Evolutionary conservation across 2,888 invertebrate species (phyloP), one percentile per base, ranked within the genome.

Genomic region (Furcula furcula): DNA sequence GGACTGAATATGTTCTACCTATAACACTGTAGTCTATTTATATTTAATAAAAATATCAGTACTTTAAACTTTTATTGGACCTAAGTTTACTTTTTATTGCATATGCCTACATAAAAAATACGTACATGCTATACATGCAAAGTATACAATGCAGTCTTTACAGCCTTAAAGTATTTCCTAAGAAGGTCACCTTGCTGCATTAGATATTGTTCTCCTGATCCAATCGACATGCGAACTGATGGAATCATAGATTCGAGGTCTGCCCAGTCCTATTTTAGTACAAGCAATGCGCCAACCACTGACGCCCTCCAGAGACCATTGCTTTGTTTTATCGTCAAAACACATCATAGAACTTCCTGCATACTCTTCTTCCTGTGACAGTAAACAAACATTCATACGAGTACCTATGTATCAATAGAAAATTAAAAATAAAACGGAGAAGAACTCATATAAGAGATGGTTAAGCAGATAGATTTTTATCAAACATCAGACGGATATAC

Each of bases 341-440:
- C 97, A 97, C 66, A 95, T 91, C 90, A 97, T 93, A 3, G 96
- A 94, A 76, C 95, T 95, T 9, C 97, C 97, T 4, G 96, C 95
- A 57, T 94, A 93, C 81, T 96, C 96, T 83, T 96, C 96, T 78
- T 95, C 95, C 95, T 96, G 72, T n/a, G n/a, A n/a, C n/a, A n/a
- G n/a, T 34, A 68, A 60, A 36, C 38, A 29, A 32, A 42, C 12
- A 23, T 10, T 9, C 9, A 6, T 23, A 3, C n/a, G n/a, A n/a
- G n/a, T n/a, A n/a, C n/a, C n/a, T n/a, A n/a, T n/a, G n/a, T n/a
- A n/a, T n/a, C n/a, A n/a, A n/a, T n/a, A n/a, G n/a, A n/a, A n/a
- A n/a, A n/a, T n/a, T n/a, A 51, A 44, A 29, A 38, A 30, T 7
- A 5, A 19, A 22, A n/a, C n/a, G n/a, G n/a, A n/a, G n/a, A n/a